Evolutionary conservation across 2,113 vertebrate genomes (phyloP).

Genomic region (Xenopus laevis): DNA sequence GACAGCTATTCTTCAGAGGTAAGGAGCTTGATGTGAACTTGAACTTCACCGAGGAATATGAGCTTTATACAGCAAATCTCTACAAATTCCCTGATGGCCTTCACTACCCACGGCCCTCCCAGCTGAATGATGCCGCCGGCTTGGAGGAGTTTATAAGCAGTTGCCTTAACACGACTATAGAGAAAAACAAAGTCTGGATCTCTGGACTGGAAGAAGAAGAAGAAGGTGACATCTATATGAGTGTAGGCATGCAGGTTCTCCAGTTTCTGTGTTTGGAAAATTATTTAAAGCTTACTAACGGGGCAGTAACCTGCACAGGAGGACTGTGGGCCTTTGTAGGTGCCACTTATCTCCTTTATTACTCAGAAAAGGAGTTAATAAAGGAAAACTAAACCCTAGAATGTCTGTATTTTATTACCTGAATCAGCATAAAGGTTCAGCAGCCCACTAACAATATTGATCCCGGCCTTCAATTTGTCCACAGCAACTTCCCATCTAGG

Average conservation of each 20-base stretch:
- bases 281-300: neutral
- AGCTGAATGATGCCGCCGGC: constrained; percentile 34
- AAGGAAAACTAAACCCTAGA: neutral
- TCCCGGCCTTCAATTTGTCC: too few relatives aligned
- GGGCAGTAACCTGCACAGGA: neutral
- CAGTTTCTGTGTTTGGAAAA: constrained; percentile 20
- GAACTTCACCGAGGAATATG: constrained; percentile 48
- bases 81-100: constrained; percentile 53
- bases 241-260: constrained; percentile 1
- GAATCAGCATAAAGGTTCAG: too few relatives aligned
- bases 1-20: neutral
- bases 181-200: constrained; percentile 47
- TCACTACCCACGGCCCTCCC: constrained; percentile 43
- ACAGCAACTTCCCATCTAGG: too few relatives aligned
- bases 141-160: constrained; percentile 41
- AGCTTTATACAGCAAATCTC: constrained; percentile 53
- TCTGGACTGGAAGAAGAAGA: neutral
- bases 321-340: constrained; percentile 8
- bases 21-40: neutral
- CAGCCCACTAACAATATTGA: too few relatives aligned
- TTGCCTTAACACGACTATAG: constrained; percentile 52
- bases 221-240: constrained; percentile 1
- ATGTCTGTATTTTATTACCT: too few relatives aligned
- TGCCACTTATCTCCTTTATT: neutral
- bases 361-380: neutral